phyloP scores from a whole-genome alignment of 1,140 invertebrate species.

The Vanessa tameamea region DNA sequence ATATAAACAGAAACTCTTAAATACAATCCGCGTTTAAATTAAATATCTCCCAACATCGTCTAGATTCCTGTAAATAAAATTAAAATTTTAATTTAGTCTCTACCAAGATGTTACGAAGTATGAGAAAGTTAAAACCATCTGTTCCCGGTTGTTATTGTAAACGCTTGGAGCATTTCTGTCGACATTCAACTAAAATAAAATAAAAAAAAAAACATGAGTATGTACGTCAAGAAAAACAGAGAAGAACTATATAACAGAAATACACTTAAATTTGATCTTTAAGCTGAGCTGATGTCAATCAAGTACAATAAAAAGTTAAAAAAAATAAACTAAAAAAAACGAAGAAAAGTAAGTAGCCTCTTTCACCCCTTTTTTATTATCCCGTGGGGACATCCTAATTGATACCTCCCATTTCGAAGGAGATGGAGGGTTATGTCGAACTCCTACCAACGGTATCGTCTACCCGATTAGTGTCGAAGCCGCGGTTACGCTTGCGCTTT shows the following conservation, averaged over 20 bases:
- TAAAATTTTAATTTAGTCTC: slow-evolving; percentile 9
- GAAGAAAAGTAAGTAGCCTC: no score
- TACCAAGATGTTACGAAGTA: background rate
- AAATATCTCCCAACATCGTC: background rate
- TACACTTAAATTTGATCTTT: no score
- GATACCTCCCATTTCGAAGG: no score
- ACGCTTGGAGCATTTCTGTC: background rate
- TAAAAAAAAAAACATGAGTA: background rate
- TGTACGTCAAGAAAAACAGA: background rate
- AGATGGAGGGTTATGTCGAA: no score
- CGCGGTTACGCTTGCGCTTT: no score
- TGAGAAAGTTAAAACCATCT: background rate
- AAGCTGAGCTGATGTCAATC: no score
- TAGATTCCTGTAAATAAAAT: background rate
- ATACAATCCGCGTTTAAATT: background rate
- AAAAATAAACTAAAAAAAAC: no score
- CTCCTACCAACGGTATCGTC: no score
- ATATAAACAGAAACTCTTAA: background rate
- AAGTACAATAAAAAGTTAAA: no score
- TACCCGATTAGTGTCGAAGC: no score
- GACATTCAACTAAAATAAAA: background rate
- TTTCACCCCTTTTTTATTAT: no score
- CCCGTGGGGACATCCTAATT: no score
- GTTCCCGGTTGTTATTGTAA: background rate
- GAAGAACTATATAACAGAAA: background rate